Conservation (phyloP, 2,113 vertebrate genomes). For the Atractosteus spatula region DNA sequence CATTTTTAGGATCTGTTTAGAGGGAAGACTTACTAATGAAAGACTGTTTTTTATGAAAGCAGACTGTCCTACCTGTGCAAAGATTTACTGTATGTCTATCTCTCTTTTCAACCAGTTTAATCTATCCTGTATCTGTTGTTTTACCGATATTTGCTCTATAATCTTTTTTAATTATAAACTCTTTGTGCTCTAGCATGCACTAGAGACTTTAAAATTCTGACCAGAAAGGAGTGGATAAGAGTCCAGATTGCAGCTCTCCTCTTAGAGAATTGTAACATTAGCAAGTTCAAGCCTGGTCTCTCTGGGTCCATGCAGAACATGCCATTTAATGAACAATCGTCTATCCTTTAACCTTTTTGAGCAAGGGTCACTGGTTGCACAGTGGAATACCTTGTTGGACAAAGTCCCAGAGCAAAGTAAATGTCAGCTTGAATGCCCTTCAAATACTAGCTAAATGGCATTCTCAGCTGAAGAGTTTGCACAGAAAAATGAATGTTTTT, state of each 20-base stretch:
- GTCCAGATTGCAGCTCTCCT: conserved; percentile 14
- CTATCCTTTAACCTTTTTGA: conserved; percentile 29
- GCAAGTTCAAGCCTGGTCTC: conserved; percentile 9
- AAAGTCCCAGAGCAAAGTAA: conserved; percentile 17
- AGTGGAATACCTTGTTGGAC: conserved; percentile 25
- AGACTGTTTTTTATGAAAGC: no score
- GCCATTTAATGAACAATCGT: conserved; percentile 28
- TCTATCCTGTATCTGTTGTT: no score
- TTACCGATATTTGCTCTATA: no score
- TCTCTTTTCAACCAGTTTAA: no score
- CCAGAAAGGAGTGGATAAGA: not conserved
- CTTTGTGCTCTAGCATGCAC: no score
- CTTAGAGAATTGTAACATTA: conserved; percentile 10
- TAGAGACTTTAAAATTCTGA: conserved; percentile 3
- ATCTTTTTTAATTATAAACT: no score
- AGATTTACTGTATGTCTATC: no score
- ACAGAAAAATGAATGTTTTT: not conserved
- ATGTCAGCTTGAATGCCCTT: conserved; percentile 27
- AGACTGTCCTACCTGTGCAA: no score
- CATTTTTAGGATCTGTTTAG: no score
- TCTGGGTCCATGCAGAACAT: conserved; percentile 17
- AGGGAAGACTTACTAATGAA: no score
- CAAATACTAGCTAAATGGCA: conserved; percentile 30
- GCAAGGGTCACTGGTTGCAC: conserved; percentile 2
- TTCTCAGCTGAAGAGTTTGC: conserved; percentile 7